Conservation (phyloP, 37 sponge, comb jelly and placozoan species). For the Agelas oroides region DNA sequence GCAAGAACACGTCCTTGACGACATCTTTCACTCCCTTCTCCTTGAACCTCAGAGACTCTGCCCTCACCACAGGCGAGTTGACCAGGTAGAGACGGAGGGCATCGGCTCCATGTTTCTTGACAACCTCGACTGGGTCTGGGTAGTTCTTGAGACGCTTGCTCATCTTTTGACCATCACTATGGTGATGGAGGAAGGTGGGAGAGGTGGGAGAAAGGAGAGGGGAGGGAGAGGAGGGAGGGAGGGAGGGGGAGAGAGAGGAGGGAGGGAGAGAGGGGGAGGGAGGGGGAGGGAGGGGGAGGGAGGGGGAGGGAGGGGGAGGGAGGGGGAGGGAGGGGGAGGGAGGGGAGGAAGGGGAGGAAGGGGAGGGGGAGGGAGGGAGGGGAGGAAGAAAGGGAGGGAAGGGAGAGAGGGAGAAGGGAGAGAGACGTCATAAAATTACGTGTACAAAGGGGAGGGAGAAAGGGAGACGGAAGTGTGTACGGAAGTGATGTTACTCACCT, state of each 20-base stretch:
- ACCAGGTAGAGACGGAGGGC: slow-evolving; percentile 94
- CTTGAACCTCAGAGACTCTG: slow-evolving; percentile 92
- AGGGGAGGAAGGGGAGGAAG: background rate
- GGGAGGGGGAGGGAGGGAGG: background rate
- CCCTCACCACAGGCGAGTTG: slow-evolving; percentile 96
- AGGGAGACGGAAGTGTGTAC: background rate
- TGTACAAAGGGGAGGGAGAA: background rate
- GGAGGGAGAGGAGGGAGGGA: background rate
- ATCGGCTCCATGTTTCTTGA: slow-evolving; percentile 93
- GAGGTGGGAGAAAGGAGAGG: background rate
- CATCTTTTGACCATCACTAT: slow-evolving; percentile 97
- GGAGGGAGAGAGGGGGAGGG: background rate
- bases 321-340: background rate
- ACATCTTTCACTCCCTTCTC: slow-evolving; percentile 95
- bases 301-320: background rate
- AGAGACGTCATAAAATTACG: background rate
- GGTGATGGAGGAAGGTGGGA: background rate
- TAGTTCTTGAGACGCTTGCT: slow-evolving; percentile 99
- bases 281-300: background rate
- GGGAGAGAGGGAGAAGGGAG: background rate
- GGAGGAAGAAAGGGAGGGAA: background rate
- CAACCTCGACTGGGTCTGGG: slow-evolving; percentile 91
- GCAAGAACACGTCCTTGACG: slow-evolving; percentile 97
- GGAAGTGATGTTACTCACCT: slow-evolving; percentile 36
- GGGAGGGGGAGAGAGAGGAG: background rate